Percentiles rank a stretch among this genome's conserved stretches.
phyloP scores from a whole-genome alignment of 2,797 vertebrate genomes.

The Cyclura pinguis region DNA sequence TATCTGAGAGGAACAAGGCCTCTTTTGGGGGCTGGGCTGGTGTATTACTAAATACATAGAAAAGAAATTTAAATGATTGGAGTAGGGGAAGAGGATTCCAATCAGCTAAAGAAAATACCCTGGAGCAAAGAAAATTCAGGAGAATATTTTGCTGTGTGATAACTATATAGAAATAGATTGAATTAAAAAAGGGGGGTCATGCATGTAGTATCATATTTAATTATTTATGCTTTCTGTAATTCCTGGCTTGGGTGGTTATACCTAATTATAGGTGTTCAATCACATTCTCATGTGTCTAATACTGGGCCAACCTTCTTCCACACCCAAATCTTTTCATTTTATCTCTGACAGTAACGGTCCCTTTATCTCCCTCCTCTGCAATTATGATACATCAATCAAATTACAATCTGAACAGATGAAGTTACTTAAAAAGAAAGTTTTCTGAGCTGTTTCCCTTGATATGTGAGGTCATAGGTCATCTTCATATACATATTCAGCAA shows the following conservation, averaged over 20 bases:
- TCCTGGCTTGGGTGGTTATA: fast-evolving
- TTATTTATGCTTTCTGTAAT: not conserved
- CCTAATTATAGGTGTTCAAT: not conserved
- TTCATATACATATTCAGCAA: not conserved
- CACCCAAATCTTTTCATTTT: not conserved
- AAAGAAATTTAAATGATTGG: not conserved
- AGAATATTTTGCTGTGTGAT: not conserved
- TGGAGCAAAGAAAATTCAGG: not conserved
- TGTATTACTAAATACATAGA: not conserved
- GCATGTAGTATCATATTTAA: not conserved
- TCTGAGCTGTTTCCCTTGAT: not conserved
- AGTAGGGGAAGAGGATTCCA: not conserved
- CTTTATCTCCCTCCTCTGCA: not conserved
- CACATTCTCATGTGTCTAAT: not conserved
- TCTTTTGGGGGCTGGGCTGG: too few species aligned
- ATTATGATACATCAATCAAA: not conserved
- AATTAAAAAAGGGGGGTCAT: not conserved
- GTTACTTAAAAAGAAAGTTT: not conserved
- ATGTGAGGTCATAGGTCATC: not conserved
- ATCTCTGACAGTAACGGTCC: not conserved
- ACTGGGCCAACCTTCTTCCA: not conserved
- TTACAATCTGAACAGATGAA: not conserved
- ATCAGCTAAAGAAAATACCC: not conserved
- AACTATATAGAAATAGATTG: not conserved
- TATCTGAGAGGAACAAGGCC: not conserved